Conservation (phyloP, 2,888 invertebrate species). For the Vannuccia rotundouncinata region DNA sequence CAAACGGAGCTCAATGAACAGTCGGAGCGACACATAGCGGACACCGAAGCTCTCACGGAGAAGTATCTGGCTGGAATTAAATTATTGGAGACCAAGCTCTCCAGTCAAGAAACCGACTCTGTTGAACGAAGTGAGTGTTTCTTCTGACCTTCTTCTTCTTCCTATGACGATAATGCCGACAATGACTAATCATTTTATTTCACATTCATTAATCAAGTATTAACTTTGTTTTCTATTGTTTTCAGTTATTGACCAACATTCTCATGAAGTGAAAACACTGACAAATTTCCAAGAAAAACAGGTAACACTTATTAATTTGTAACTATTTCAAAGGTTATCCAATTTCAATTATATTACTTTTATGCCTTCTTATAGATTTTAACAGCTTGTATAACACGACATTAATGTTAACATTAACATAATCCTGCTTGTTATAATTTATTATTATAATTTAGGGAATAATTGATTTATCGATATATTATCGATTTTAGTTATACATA, state of each 20-base stretch:
- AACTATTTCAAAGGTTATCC: not conserved
- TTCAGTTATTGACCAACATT: constrained; percentile 12
- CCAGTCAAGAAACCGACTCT: not conserved
- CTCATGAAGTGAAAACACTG: not conserved
- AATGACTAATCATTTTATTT: no score
- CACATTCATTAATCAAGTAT: no score
- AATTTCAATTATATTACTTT: no score
- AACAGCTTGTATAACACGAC: no score
- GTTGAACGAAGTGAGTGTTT: not conserved
- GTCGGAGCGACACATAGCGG: not conserved
- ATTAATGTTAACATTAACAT: no score
- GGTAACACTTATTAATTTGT: not conserved
- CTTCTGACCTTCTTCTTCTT: not conserved
- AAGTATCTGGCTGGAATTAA: not conserved
- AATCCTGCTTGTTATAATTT: no score
- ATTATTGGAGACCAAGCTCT: not conserved
- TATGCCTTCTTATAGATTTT: no score
- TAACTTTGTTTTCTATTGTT: no score
- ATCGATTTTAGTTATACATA: no score
- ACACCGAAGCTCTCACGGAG: not conserved
- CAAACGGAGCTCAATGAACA: not conserved
- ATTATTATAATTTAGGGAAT: no score
- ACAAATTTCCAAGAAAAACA: not conserved
- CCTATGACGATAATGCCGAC: no score
- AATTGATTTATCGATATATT: no score